A percentile compares a stretch with the other conserved stretches of the same genome.
phyloP scores from a whole-genome alignment of 2,888 invertebrate genomes.

The Philereme vetulata region DNA sequence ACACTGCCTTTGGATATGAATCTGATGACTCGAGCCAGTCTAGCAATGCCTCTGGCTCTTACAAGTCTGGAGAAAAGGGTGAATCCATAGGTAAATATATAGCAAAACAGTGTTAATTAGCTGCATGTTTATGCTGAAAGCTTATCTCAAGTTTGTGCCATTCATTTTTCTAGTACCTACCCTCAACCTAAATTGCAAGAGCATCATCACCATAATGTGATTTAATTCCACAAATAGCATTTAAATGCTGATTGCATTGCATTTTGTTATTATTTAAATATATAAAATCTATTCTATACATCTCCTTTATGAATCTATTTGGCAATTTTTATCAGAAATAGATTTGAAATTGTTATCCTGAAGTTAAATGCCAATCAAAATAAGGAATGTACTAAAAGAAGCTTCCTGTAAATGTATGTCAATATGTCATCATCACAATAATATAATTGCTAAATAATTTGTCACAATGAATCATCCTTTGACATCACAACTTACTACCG shows the following conservation, averaged over 20 bases:
- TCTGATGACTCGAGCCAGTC: constrained; percentile 79
- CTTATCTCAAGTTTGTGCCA: not conserved
- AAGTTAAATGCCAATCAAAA: too few species aligned
- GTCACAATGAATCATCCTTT: not conserved
- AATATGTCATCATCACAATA: not conserved
- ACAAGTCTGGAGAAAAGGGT: constrained; percentile 76
- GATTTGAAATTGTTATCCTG: too few species aligned
- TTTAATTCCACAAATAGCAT: too few species aligned
- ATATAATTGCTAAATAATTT: not conserved
- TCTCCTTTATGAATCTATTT: too few species aligned
- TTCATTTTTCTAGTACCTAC: constrained; percentile 21
- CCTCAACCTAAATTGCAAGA: constrained; percentile 11
- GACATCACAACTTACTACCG: constrained; percentile 15
- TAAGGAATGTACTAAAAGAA: not conserved
- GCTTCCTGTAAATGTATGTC: not conserved
- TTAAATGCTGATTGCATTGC: too few species aligned
- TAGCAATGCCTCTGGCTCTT: constrained; percentile 78
- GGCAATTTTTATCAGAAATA: too few species aligned
- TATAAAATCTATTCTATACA: too few species aligned
- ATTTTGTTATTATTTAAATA: too few species aligned
- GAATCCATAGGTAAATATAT: constrained; percentile 33
- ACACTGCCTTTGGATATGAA: constrained; percentile 73
- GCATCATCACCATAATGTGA: not conserved
- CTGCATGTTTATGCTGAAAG: not conserved
- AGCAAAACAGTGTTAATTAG: constrained; percentile 13